Evolutionary conservation across 2,113 vertebrate species (phyloP), one percentile per base, ranked within the genome.

Genomic region (Glaucidium brasilianum): DNA sequence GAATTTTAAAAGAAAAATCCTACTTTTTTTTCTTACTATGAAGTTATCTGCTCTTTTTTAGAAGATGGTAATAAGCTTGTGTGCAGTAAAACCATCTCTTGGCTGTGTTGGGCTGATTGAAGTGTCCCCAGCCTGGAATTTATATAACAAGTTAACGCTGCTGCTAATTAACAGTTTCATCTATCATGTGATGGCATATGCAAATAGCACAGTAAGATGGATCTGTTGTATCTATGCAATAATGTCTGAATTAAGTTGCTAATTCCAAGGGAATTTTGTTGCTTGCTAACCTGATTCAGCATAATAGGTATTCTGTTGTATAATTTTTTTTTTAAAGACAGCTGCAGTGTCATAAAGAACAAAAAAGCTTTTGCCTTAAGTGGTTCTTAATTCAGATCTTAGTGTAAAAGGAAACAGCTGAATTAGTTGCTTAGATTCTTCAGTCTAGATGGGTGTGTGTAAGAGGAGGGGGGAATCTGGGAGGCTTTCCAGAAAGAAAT

Each of bases 401-500:
- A 13, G 77, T 2, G 4, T 84, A 89, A 85, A 77, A 81, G 77
- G 80, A 94, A 95, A 85, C 66, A 63, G 64, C 29, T 85, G 86
- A 95, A 90, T 94, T 75, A 92, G 77, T 67, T 86, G 76, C 78
- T 95, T 78, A 78, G 80, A 72, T 86, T 93, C 56, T 82, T 90
- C 87, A 86, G 75, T 58, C 72, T 93, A 17, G 45, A 43, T 95
- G 81, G 82, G 77, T 75, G 85, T 87, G 89, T 68, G 56, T 76
- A 59, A 25, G 18, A 30, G 67, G 52, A 27, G n/a, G 45, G 68
- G 63, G 43, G 45, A 91, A 86, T 88, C 75, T 96, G 91, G 80
- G 92, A 94, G 35, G 19, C 76, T 82, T 93, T 97, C 94, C 94
- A 94, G 85, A 86, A 78, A 91, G 77, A 94, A 95, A 82, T 93